Conservation (phyloP, 92 coral and sea anemone genomes). For the Phenganax marumi region DNA sequence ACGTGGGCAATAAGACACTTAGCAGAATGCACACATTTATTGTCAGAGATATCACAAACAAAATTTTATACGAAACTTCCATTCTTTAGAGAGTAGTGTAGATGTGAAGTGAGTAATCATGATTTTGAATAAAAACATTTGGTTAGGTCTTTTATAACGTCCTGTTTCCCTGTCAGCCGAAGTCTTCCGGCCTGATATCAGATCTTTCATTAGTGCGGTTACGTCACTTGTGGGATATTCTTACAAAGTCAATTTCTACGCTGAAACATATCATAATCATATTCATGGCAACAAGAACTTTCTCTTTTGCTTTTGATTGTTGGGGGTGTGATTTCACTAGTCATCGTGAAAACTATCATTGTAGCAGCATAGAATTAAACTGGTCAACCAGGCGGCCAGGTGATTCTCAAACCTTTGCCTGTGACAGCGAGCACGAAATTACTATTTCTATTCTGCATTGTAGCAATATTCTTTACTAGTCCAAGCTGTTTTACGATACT, state of each 20-base stretch:
- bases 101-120: constrained; percentile 23
- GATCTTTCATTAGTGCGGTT: not conserved
- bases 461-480: too few relatives aligned
- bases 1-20: constrained; percentile 57
- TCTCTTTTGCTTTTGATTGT: too few relatives aligned
- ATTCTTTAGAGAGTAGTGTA: constrained; percentile 41
- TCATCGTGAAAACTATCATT: too few relatives aligned
- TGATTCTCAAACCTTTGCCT: too few relatives aligned
- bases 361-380: too few relatives aligned
- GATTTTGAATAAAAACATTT: not conserved
- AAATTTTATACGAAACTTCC: constrained; percentile 19
- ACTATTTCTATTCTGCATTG: too few relatives aligned
- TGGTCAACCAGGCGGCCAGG: too few relatives aligned
- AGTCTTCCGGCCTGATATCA: constrained; percentile 1
- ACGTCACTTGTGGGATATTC: not conserved
- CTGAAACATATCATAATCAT: constrained; percentile 9
- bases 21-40: constrained; percentile 74
- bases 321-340: too few relatives aligned
- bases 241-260: not conserved
- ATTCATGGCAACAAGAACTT: too few relatives aligned
- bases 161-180: constrained; percentile 7
- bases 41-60: constrained; percentile 62
- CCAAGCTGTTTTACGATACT: too few relatives aligned
- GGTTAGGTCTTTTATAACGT: not conserved
- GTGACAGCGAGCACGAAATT: too few relatives aligned